phyloP scores from a whole-genome alignment of 2,113 vertebrate species.

The Nycticorax nycticorax region DNA sequence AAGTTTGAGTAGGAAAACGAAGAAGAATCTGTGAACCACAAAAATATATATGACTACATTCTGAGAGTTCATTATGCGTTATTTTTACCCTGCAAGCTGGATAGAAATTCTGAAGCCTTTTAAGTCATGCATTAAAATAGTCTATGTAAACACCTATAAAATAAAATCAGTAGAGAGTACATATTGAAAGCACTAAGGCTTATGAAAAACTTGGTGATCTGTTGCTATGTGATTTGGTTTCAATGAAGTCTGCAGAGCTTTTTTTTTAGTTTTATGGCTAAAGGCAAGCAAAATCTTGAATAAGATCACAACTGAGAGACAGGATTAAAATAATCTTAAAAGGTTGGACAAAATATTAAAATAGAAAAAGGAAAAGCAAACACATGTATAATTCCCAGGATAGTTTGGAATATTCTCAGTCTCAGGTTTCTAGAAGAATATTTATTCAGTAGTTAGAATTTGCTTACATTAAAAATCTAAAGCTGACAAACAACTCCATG shows the following conservation, averaged over 20 bases:
- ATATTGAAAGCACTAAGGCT: not conserved
- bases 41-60: not conserved
- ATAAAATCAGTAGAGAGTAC: not conserved
- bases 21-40: not conserved
- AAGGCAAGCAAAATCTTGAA: not conserved
- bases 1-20: not conserved
- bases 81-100: not conserved
- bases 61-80: not conserved
- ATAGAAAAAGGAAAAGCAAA: not conserved
- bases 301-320: not conserved
- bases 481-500: not conserved
- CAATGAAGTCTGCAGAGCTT: not conserved
- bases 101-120: constrained; percentile 17
- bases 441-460: not conserved
- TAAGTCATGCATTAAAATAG: not conserved
- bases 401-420: not conserved
- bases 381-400: not conserved
- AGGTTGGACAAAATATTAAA: not conserved
- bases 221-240: constrained; percentile 46
- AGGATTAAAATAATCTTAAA: not conserved
- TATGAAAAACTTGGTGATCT: not conserved
- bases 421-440: not conserved
- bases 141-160: constrained; percentile 20
- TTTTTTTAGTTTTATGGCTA: not conserved
- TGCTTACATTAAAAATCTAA: not conserved